Base-by-base conservation (phyloP, 2,113 vertebrate species). In the Saguinus imperator region DNA sequence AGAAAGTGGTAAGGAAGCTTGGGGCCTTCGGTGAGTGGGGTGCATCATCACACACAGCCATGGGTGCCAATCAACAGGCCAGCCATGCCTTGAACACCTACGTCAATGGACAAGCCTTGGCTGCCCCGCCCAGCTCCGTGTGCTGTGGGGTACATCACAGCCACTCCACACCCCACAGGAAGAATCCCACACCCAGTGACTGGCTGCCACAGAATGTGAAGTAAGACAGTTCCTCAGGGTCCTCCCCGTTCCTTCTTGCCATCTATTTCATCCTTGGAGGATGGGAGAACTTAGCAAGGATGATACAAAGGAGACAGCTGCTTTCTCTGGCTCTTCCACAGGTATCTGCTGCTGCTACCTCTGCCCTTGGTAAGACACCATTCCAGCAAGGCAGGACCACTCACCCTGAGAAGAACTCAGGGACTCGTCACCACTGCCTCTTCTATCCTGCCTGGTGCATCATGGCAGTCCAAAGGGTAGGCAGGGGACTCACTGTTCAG, bases 401-500 rank as follows among this genome's bases (percentile, higher is more conserved):
- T 45, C 50, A 21, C 8, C 20, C 45, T n/a, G 40, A 52, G 50
- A 29, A 75, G 73, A 68, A 48, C 64, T 58, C 20, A 77, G 76
- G 58, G 40, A 45, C 37, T 27, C 40, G 1, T 35, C 58, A 40
- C 14, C 12, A 13, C 27, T 52, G 45, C 5, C 9, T 21, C n/a
- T 68, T 32, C 18, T 37, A 16, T 4, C 48, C 10, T 7, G 23
- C 8, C 32, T 1, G n/a, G 66, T 25, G 20, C 3, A 1, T n/a
- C 45, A 50, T 3, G 27, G 35, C 0, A 0, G 11, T 29, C 72
- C 23, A 35, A 5, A 1, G 7, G 8, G 43, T 64, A 55, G 37
- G 6, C 25, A 73, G 64, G 85, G 43, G 12, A 18, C 50, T 82
- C 40, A 4, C 48, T 4, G 16, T 35, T 45, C 77, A 52, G 50